Conservation (phyloP, 2,888 invertebrate genomes). For the Hypercompe scribonia region DNA sequence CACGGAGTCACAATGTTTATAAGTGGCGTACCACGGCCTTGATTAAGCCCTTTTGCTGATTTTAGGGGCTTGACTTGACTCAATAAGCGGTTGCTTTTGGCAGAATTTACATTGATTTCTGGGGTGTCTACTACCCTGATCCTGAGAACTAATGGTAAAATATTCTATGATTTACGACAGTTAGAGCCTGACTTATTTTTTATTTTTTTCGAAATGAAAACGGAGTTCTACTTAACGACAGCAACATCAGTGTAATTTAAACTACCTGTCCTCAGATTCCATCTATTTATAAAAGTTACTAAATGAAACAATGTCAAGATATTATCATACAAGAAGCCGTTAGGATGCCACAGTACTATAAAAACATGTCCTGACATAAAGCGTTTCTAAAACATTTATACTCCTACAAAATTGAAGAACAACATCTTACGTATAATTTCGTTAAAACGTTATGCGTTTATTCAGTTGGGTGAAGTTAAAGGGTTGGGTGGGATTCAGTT, state of each 20-base stretch:
- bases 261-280: neutral
- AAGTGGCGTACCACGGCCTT: too few relatives aligned
- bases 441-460: conserved; percentile 33
- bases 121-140: too few relatives aligned
- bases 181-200: neutral
- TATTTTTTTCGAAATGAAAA: neutral
- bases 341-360: neutral
- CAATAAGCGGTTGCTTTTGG: too few relatives aligned
- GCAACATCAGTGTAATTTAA: neutral
- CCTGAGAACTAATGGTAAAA: neutral
- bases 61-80: too few relatives aligned
- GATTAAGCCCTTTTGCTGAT: too few relatives aligned
- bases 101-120: too few relatives aligned
- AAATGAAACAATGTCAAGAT: neutral
- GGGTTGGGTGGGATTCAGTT: conserved; percentile 14
- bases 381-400: neutral
- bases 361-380: neutral
- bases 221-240: neutral
- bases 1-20: too few relatives aligned
- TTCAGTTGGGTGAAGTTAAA: conserved; percentile 22
- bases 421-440: conserved; percentile 45
- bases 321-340: neutral
- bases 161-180: neutral
- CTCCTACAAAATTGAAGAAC: conserved; percentile 43
- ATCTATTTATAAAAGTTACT: neutral